Evolutionary conservation across 2,113 vertebrate genomes (phyloP).

Genomic region (Neofelis nebulosa): DNA sequence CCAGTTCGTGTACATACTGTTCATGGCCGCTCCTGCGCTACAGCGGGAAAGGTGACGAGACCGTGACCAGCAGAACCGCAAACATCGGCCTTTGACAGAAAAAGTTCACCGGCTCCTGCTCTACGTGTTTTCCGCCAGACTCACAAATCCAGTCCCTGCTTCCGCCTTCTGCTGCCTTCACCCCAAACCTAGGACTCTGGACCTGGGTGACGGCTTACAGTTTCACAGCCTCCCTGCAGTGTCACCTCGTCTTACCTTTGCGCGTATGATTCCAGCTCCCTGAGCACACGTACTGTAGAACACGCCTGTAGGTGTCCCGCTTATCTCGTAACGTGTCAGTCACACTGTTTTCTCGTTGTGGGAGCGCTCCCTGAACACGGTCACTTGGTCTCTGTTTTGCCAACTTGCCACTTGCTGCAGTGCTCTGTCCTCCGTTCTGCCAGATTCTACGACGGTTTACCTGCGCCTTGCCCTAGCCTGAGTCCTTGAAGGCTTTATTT

Average conservation of each 20-base stretch:
- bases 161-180: background rate
- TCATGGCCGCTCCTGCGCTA: background rate
- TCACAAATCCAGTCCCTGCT: background rate
- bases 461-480: background rate
- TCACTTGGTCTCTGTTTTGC: background rate
- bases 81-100: background rate
- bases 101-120: background rate
- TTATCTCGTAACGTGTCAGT: too few relatives aligned
- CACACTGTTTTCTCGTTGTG: background rate
- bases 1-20: rapidly evolving
- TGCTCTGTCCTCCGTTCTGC: background rate
- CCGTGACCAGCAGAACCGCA: background rate
- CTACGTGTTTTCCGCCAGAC: background rate
- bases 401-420: background rate
- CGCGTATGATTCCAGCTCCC: background rate
- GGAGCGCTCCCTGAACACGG: background rate
- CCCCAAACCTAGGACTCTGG: background rate
- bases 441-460: background rate
- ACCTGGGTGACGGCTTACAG: too few relatives aligned
- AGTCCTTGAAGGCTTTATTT: background rate
- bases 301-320: background rate
- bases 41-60: background rate
- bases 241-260: background rate
- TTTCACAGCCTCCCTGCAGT: background rate
- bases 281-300: background rate